Conservation (phyloP, 2,113 vertebrate genomes). For the Percopsis transmontana region DNA sequence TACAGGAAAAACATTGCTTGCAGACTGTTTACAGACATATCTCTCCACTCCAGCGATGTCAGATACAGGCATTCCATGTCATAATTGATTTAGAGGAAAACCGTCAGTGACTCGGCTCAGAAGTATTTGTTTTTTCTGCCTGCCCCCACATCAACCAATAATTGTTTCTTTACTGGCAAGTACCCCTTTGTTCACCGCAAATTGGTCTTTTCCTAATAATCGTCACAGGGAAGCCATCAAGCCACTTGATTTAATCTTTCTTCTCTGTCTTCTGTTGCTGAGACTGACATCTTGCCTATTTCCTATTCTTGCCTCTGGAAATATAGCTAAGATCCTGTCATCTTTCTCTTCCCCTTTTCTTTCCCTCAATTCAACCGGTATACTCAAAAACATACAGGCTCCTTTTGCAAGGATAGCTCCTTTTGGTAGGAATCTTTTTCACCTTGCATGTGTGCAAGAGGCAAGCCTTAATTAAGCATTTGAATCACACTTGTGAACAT, state of each 20-base stretch:
- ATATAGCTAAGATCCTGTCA: constrained; percentile 3
- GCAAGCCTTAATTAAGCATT: too few relatives aligned
- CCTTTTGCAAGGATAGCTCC: too few relatives aligned
- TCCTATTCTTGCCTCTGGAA: not conserved
- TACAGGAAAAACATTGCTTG: constrained; percentile 42
- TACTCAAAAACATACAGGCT: too few relatives aligned
- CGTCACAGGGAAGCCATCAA: constrained; percentile 36
- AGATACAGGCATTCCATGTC: constrained; percentile 15
- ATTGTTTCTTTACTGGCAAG: constrained; percentile 31
- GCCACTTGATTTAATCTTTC: constrained; percentile 35
- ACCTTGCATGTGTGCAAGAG: too few relatives aligned
- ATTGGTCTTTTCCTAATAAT: constrained; percentile 21
- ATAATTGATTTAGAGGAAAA: constrained; percentile 23
- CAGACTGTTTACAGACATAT: constrained; percentile 32
- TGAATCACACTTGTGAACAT: too few relatives aligned
- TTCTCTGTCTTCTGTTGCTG: constrained; percentile 18
- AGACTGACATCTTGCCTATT: constrained; percentile 6
- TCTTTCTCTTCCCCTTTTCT: not conserved
- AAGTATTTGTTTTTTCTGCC: constrained; percentile 9
- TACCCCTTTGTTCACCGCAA: constrained; percentile 17
- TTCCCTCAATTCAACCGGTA: not conserved
- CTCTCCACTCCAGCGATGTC: constrained; percentile 38
- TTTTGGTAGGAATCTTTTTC: too few relatives aligned
- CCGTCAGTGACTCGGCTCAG: constrained; percentile 5
- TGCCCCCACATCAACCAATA: constrained; percentile 15